Evolutionary conservation across 2,113 vertebrate genomes (phyloP), one percentile per base, ranked within the genome.

Genomic region (Dicaeum eximium): DNA sequence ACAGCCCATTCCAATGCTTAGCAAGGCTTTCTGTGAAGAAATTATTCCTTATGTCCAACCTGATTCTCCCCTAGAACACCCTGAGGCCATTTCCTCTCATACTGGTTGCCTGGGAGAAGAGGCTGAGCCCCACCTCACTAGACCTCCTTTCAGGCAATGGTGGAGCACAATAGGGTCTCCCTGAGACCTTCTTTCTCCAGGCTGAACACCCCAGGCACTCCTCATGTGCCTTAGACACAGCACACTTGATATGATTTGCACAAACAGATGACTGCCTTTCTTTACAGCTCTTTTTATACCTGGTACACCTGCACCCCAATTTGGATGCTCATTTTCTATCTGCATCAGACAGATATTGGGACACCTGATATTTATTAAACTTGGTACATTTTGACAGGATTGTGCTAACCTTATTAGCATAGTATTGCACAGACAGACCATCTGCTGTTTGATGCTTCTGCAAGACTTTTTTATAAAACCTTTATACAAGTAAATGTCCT

Each of bases 201-300:
- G 40, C 35, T 48, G 14, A 71, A 15, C 28, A n/a, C 10, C 13
- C 2, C 37, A 38, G 20, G 6, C 16, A 21, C 33, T n/a, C 15
- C 45, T 60, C 10, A 6, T 11, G 7, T 25, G 37, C 60, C 50
- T 65, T 8, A 73, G 20, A 66, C 38, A 66, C 0, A 0, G 24
- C 1, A 10, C 33, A 44, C 15, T 58, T 73, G 15, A 7, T 44
- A 10, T n/a, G 9, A n/a, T 50, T 60, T 53, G 38, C 38, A 38
- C 38, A 38, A 38, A 37, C 8, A 40, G 4, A 2, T 3, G 14
- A 22, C 13, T 45, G 9, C 18, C 28, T 19, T 65, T 61, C n/a
- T 70, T 84, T 51, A 51, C 58, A 93, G 4, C 5, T 75, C 33
- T 62, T 79, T n/a, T 27, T 61, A 15, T 15, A 40, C 7, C 17